Base-by-base conservation (phyloP, 2,113 vertebrate genomes). In the Typhlomys cinereus region DNA sequence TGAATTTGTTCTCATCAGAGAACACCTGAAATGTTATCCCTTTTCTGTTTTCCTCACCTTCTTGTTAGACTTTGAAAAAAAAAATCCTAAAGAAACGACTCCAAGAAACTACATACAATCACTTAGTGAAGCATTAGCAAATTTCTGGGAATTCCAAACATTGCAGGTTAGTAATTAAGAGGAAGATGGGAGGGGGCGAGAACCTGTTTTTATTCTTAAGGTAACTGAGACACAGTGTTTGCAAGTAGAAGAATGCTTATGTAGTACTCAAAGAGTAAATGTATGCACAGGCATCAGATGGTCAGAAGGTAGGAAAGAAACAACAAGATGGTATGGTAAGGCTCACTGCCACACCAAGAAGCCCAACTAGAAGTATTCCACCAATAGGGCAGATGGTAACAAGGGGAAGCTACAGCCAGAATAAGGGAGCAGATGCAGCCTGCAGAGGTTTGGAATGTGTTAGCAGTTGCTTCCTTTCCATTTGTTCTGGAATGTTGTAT, bases 1-100 rank as follows among this genome's bases (percentile, higher is more conserved):
- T 79, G 88, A 44, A 70, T 93, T 62, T 96, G 93, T 25, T 92
- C 73, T 90, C 86, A 73, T 61, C 91, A 93, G 91, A 64, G n/a
- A 5, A 80, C 12, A 80, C 18, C 85, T 76, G 62, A 96, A 95
- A 90, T 96, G 92, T 96, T 94, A 95, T 92, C 96, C 96, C 97
- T 97, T 98, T 97, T 88, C 92, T 95, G 93, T 90, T 75, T 44
- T 92, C 79, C 90, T 95, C 21, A 9, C 46, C 20, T 18, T 4
- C 48, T 41, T 80, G 41, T 85, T 12, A 11, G 29, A 75, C 34
- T 78, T 23, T 81, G 23, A 3, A 20, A 73, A 61, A 85, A 25
- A 88, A 89, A 84, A 73, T 67, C 61, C 89, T 44, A 31, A 0
- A 46, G 54, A n/a, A n/a, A n/a, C 73, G 39, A 52, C 17, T 44